Percentiles rank a stretch among this genome's conserved stretches.
phyloP scores from a whole-genome alignment of 2,888 invertebrate genomes.

The Aporophyla nigra region DNA sequence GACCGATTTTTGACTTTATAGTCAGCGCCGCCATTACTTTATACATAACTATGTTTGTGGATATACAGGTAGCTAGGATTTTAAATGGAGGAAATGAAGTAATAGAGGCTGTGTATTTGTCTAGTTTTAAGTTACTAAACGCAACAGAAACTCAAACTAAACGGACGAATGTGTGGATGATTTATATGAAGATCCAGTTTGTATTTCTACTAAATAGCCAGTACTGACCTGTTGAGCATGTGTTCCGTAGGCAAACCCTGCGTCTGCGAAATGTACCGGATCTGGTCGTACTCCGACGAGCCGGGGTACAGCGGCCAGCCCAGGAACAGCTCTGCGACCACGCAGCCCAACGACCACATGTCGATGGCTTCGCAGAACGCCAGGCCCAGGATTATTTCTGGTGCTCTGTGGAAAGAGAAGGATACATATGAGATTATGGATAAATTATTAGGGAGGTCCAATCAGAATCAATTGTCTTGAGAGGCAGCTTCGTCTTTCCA shows the following conservation, averaged over 20 bases:
- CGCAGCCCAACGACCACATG: constrained; percentile 99
- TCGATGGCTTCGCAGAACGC: constrained; percentile 99
- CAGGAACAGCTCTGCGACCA: constrained; percentile 99
- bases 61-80: background rate
- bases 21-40: too few relatives aligned
- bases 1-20: too few relatives aligned
- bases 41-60: too few relatives aligned
- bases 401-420: constrained; percentile 92
- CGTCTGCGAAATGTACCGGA: constrained; percentile 98
- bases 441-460: too few relatives aligned
- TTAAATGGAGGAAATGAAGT: background rate
- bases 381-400: constrained; percentile 98
- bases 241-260: constrained; percentile 99
- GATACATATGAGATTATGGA: too few relatives aligned
- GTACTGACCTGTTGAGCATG: constrained; percentile 97
- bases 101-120: background rate
- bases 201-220: background rate
- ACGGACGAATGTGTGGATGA: too few relatives aligned
- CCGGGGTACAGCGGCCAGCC: constrained; percentile 99
- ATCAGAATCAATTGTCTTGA: too few relatives aligned
- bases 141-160: background rate
- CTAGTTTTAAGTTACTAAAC: background rate
- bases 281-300: constrained; percentile 99
- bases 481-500: too few relatives aligned
- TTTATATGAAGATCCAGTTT: too few relatives aligned